Percentiles rank a stretch among this genome's conserved stretches.
These are phyloP conservation scores for Clarias gariepinus DNA, from an alignment of 2,113 vertebrate genomes.

Conservation along the genomic window DNA sequence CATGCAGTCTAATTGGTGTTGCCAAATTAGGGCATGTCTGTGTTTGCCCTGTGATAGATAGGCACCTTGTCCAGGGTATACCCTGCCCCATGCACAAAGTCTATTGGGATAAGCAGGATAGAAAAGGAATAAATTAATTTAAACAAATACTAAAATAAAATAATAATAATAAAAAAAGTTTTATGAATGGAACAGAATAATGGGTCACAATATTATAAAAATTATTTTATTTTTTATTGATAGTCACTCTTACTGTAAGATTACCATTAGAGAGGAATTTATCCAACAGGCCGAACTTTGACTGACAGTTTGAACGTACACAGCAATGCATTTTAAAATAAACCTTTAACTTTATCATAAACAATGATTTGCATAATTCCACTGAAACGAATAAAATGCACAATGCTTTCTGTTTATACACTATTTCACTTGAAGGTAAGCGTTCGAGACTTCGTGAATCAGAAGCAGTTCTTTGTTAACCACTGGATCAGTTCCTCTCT, in stretches of 20 bases:
- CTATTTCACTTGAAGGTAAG: background rate
- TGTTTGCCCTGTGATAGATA: too few species aligned
- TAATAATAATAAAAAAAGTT: too few species aligned
- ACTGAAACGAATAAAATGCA: background rate
- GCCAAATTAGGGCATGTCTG: too few species aligned
- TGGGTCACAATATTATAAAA: background rate
- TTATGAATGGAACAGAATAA: background rate
- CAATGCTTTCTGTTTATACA: background rate
- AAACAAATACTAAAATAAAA: too few species aligned
- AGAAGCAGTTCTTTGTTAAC: background rate
- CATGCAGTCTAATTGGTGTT: too few species aligned
- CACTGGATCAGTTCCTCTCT: constrained; percentile 15
- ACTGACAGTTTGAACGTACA: background rate
- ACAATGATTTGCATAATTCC: background rate
- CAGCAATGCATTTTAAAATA: background rate
- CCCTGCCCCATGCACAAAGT: too few species aligned
- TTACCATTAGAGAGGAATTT: background rate
- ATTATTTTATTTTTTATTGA: too few species aligned
- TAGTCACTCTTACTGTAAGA: too few species aligned
- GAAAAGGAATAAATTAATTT: too few species aligned
- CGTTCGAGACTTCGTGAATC: background rate
- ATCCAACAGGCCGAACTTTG: background rate
- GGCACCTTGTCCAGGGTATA: too few species aligned
- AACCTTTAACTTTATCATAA: background rate
- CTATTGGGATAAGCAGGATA: too few species aligned